Evolutionary conservation across 2,888 invertebrate genomes (phyloP).

Genomic region (Nasonovia ribisnigri): DNA sequence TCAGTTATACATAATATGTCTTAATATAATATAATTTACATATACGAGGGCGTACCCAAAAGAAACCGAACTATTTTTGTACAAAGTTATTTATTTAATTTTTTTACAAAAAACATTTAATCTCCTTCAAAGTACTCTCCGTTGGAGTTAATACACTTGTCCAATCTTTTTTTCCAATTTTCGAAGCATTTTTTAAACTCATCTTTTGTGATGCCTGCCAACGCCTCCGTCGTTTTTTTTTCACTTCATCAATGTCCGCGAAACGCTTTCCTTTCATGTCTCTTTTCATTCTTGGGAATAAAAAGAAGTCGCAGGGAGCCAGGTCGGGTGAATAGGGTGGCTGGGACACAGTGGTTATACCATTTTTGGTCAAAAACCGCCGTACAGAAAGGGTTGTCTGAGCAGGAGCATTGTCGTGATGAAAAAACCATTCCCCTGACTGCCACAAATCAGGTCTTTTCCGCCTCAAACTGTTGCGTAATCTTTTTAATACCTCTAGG

Average conservation of each 20-base stretch:
- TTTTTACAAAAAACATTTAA: conserved; percentile 7
- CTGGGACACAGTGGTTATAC: conserved; percentile 37
- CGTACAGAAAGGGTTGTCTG: conserved; percentile 64
- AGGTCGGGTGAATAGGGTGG: conserved; percentile 55
- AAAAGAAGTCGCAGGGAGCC: conserved; percentile 64
- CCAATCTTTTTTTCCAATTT: conserved; percentile 45
- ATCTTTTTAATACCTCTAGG: conserved; percentile 66
- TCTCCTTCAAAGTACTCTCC: conserved; percentile 58
- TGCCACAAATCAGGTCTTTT: conserved; percentile 54
- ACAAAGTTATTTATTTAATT: too few species aligned
- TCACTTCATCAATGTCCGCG: conserved; percentile 37
- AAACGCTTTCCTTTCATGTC: conserved; percentile 64
- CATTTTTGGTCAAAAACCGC: conserved; percentile 61
- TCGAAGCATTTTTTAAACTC: conserved; percentile 42
- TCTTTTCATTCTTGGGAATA: conserved; percentile 64
- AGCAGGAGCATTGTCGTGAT: conserved; percentile 67
- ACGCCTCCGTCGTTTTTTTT: conserved; percentile 46
- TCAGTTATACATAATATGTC: too few species aligned
- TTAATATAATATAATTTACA: too few species aligned
- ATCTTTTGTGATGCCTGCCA: conserved; percentile 42
- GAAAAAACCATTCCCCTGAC: conserved; percentile 67
- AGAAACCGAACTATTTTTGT: too few species aligned
- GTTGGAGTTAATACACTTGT: conserved; percentile 55
- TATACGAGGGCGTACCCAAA: too few species aligned
- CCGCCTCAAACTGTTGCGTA: conserved; percentile 67